Percentiles rank a stretch among this genome's conserved stretches.
Evolutionary conservation across 2,888 invertebrate genomes (phyloP).

Genomic region (Cheilosia soror): DNA sequence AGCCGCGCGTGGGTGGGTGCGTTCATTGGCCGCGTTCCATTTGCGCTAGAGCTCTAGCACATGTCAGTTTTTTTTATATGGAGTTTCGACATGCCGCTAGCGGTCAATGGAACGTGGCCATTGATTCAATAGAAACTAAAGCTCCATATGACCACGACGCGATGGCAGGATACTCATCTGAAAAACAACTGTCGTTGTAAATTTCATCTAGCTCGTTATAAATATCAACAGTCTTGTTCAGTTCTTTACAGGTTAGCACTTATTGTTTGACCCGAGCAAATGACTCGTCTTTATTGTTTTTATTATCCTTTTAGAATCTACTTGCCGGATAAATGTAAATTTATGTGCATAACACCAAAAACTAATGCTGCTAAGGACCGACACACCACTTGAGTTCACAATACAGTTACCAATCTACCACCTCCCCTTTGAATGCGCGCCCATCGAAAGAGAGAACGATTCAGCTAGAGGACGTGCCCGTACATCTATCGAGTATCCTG

Average conservation of each 20-base stretch:
- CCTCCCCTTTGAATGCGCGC: neutral
- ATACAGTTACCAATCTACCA: slow-evolving; percentile 26
- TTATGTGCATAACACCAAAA: slow-evolving; percentile 67
- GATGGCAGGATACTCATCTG: neutral
- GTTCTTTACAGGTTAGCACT: slow-evolving; percentile 12
- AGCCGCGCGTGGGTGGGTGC: no score
- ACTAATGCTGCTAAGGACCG: slow-evolving; percentile 60
- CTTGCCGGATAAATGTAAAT: slow-evolving; percentile 59
- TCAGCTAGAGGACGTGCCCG: slow-evolving; percentile 30
- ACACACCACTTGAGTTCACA: slow-evolving; percentile 53
- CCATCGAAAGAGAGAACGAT: neutral
- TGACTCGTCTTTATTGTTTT: slow-evolving; percentile 19
- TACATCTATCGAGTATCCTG: slow-evolving; percentile 47
- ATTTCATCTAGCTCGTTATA: slow-evolving; percentile 15
- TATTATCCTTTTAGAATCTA: slow-evolving; percentile 28
- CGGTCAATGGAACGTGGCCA: no score
- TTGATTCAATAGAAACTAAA: no score
- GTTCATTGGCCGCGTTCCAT: no score
- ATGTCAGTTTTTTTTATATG: no score
- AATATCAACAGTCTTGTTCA: slow-evolving; percentile 29
- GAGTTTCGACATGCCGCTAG: no score
- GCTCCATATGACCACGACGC: no score
- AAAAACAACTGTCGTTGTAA: slow-evolving; percentile 34
- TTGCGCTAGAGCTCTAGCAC: no score
- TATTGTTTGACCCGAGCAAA: neutral